These are phyloP conservation scores for Punctoribates punctum DNA, from an alignment of 2,888 invertebrate genomes.

Conservation along the genomic window DNA sequence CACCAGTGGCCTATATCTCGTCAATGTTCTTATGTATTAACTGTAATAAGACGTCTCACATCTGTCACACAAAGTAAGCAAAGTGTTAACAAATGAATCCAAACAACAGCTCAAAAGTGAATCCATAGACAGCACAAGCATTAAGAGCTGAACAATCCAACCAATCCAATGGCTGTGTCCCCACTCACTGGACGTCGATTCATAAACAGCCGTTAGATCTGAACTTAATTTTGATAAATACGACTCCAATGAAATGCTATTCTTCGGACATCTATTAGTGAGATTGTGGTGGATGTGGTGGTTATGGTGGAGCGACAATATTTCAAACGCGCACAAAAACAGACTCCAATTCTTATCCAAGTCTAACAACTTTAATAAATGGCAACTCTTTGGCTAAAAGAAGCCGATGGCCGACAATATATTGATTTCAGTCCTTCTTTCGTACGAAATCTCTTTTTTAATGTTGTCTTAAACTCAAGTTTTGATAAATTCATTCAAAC, in stretches of 20 bases:
- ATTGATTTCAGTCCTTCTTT: no score
- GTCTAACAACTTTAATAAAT: background rate
- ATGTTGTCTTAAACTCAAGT: no score
- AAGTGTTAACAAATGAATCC: no score
- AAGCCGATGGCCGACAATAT: no score
- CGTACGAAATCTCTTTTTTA: no score
- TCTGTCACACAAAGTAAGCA: no score
- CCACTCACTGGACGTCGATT: background rate
- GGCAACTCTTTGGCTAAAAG: no score
- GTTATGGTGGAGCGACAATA: background rate
- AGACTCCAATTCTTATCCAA: background rate
- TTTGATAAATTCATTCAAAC: no score
- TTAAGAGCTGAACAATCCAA: no score
- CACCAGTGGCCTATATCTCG: background rate
- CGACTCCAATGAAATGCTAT: background rate
- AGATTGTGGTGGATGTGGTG: background rate
- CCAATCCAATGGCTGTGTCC: background rate
- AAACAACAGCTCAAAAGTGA: no score
- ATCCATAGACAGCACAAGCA: background rate
- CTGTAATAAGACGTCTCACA: no score
- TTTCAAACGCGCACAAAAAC: constrained; percentile 16
- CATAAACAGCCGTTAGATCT: background rate
- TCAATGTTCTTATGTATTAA: no score
- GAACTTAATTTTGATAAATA: constrained; percentile 27
- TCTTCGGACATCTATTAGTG: background rate